Percentiles rank a stretch among this genome's conserved stretches.
phyloP scores from a whole-genome alignment of 2,888 invertebrate genomes.

The Tolmerus cingulatus region DNA sequence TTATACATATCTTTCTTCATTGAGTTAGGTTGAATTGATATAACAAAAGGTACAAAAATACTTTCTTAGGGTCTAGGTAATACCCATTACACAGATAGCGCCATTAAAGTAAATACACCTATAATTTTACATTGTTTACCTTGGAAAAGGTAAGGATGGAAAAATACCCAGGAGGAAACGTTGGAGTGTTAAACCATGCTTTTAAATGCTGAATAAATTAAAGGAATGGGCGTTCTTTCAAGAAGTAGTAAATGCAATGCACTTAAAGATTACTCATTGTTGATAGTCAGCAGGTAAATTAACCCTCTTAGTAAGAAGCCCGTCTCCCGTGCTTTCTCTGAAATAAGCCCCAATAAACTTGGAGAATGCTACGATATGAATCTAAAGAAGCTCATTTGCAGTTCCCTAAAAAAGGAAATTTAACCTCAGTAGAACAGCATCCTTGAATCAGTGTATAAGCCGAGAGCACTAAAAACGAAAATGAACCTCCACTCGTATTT shows the following conservation, averaged over 20 bases:
- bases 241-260: not conserved
- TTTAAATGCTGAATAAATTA: not conserved
- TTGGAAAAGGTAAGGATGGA: not conserved
- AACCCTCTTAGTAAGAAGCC: not conserved
- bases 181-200: not conserved
- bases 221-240: not conserved
- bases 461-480: not conserved
- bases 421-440: not conserved
- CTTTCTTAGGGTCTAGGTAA: too few species aligned
- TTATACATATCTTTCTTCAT: too few species aligned
- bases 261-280: not conserved
- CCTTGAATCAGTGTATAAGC: not conserved
- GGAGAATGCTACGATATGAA: not conserved
- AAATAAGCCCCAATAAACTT: not conserved
- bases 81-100: too few species aligned
- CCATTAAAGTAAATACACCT: not conserved
- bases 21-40: too few species aligned
- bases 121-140: not conserved
- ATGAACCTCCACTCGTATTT: not conserved
- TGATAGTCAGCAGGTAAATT: not conserved
- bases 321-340: not conserved
- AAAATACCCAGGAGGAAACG: not conserved
- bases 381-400: not conserved
- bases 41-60: too few species aligned
- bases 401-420: not conserved